phyloP scores from a whole-genome alignment of 2,888 invertebrate species.

The Drosophila quasianomalipes region DNA sequence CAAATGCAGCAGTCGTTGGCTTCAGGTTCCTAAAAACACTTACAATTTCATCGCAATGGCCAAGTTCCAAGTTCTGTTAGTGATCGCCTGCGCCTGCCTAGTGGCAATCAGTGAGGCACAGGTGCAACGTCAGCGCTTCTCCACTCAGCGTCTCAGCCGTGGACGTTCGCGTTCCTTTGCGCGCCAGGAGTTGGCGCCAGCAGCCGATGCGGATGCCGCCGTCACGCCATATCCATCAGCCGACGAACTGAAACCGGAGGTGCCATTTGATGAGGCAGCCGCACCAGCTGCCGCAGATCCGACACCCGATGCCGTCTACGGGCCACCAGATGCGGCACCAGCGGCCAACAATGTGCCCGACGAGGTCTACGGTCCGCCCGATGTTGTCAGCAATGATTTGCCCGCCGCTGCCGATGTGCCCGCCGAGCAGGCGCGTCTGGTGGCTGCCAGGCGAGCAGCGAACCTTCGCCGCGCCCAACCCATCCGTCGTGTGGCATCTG shows the following conservation, averaged over 20 bases:
- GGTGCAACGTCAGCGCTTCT: conserved; percentile 52
- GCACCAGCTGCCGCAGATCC: conserved; percentile 63
- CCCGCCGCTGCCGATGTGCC: conserved; percentile 67
- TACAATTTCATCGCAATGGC: conserved; percentile 63
- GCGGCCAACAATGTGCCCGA: conserved; percentile 73
- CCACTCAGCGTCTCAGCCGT: conserved; percentile 65
- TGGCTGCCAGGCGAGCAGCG: conserved; percentile 70
- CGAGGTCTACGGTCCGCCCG: conserved; percentile 79
- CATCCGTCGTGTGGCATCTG: conserved; percentile 51
- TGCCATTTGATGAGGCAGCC: conserved; percentile 78
- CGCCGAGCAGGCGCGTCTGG: conserved; percentile 72
- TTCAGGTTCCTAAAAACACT: conserved; percentile 47
- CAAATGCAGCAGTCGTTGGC: conserved; percentile 63
- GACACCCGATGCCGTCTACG: conserved; percentile 79
- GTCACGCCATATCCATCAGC: conserved; percentile 82
- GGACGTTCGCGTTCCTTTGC: conserved; percentile 71
- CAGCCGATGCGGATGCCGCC: conserved; percentile 60
- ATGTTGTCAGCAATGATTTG: conserved; percentile 65
- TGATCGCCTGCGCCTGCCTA: conserved; percentile 44
- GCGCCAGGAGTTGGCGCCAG: conserved; percentile 76
- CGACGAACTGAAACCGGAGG: conserved; percentile 81
- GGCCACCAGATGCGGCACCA: conserved; percentile 73
- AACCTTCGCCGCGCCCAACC: conserved; percentile 64
- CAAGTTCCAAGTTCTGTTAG: conserved; percentile 72
- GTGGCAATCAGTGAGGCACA: conserved; percentile 64